Conservation (phyloP, 2,888 invertebrate species). For the Eupithecia vulgata region DNA sequence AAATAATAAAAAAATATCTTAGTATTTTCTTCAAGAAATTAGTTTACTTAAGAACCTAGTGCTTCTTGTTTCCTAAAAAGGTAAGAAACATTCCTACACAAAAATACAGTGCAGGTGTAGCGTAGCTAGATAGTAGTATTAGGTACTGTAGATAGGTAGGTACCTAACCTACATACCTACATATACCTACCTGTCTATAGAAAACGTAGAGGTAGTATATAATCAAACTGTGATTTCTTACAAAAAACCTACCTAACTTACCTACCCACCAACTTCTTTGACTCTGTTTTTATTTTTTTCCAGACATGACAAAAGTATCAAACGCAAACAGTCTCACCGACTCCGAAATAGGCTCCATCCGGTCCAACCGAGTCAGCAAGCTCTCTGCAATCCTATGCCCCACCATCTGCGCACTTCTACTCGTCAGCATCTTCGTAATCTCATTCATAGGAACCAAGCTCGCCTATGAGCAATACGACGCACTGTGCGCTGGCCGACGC, state of each 20-base stretch:
- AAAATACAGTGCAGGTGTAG: neutral
- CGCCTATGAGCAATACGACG: conserved; percentile 68
- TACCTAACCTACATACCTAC: too few relatives aligned
- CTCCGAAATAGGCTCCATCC: conserved; percentile 63
- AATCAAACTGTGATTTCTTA: too few relatives aligned
- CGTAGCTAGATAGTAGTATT: too few relatives aligned
- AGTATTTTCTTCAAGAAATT: neutral
- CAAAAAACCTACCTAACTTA: too few relatives aligned
- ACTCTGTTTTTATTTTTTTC: conserved; percentile 22
- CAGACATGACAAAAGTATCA: conserved; percentile 66
- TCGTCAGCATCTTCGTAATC: conserved; percentile 62
- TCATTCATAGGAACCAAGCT: conserved; percentile 67
- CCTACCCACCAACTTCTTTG: too few relatives aligned
- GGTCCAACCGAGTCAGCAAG: conserved; percentile 54
- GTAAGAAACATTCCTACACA: neutral
- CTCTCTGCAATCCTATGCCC: conserved; percentile 72
- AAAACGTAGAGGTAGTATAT: too few relatives aligned
- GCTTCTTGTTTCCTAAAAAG: neutral
- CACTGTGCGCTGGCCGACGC: conserved; percentile 57
- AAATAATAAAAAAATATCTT: neutral
- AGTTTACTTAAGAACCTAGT: neutral
- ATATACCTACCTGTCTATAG: too few relatives aligned
- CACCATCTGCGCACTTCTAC: conserved; percentile 65
- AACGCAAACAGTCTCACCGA: conserved; percentile 58
- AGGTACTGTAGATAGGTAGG: too few relatives aligned